phyloP scores from a whole-genome alignment of 2,888 invertebrate species.

The Copidosoma aretas region DNA sequence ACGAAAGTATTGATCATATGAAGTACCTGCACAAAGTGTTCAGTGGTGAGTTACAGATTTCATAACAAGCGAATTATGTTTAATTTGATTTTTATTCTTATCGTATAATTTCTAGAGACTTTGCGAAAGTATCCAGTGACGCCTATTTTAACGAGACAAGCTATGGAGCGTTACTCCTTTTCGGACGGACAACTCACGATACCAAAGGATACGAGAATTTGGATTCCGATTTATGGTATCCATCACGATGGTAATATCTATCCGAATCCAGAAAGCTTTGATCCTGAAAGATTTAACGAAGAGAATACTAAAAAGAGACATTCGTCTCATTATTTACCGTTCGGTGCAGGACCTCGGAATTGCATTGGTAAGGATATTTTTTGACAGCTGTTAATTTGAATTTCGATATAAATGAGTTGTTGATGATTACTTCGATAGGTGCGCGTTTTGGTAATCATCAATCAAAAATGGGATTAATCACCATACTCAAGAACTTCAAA shows the following conservation, averaged over 20 bases:
- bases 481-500: slow-evolving; percentile 54
- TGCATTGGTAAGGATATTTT: slow-evolving; percentile 47
- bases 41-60: slow-evolving; percentile 47
- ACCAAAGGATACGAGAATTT: slow-evolving; percentile 42
- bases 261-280: slow-evolving; percentile 49
- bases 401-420: too few relatives aligned
- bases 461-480: slow-evolving; percentile 58
- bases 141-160: slow-evolving; percentile 26
- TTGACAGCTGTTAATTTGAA: too few relatives aligned
- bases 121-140: slow-evolving; percentile 35
- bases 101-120: slow-evolving; percentile 26
- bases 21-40: slow-evolving; percentile 61
- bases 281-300: slow-evolving; percentile 51
- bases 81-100: neutral
- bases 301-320: slow-evolving; percentile 42
- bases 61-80: neutral
- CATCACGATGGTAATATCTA: slow-evolving; percentile 50
- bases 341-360: slow-evolving; percentile 51
- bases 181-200: slow-evolving; percentile 43
- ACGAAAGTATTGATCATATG: slow-evolving; percentile 60
- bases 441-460: slow-evolving; percentile 54
- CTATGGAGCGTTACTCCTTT: slow-evolving; percentile 47
- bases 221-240: slow-evolving; percentile 47
- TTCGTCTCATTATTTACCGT: slow-evolving; percentile 48
- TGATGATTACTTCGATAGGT: slow-evolving; percentile 43